phyloP scores from a whole-genome alignment of 1,140 invertebrate species.

The Coptotermes formosanus region DNA sequence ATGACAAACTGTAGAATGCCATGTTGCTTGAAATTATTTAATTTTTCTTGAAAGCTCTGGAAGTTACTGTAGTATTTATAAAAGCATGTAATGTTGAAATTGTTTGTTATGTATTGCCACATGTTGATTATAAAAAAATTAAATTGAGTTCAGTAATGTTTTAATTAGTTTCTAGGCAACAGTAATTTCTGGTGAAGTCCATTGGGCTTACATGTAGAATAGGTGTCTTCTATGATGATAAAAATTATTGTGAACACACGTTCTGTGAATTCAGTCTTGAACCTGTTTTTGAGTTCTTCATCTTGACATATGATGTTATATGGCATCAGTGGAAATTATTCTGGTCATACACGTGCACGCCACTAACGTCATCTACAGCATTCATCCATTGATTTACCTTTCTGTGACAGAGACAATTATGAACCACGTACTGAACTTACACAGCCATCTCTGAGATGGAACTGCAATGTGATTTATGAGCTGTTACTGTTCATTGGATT shows the following conservation, averaged over 20 bases:
- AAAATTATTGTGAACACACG: neutral
- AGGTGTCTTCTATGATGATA: neutral
- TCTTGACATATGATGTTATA: neutral
- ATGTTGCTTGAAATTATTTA: neutral
- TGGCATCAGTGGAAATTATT: neutral
- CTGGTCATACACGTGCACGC: neutral
- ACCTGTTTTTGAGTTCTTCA: neutral
- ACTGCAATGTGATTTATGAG: too few relatives aligned
- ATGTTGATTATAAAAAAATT: neutral
- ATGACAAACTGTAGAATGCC: neutral
- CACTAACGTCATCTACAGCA: neutral
- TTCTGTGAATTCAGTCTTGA: neutral
- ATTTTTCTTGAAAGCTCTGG: neutral
- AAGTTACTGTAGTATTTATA: neutral
- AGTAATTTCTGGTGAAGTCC: too few relatives aligned
- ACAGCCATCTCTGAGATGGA: too few relatives aligned
- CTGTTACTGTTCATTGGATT: too few relatives aligned
- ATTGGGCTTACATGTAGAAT: too few relatives aligned
- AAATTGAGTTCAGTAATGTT: neutral
- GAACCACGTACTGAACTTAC: too few relatives aligned
- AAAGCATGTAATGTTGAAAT: neutral
- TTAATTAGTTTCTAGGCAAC: too few relatives aligned
- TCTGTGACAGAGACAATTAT: too few relatives aligned
- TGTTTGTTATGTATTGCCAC: neutral
- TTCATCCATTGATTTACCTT: neutral